Percentiles rank a stretch among this genome's conserved stretches.
These are phyloP conservation scores for Tenthredo mesomela DNA, from an alignment of 2,888 invertebrate genomes.

Conservation along the genomic window DNA sequence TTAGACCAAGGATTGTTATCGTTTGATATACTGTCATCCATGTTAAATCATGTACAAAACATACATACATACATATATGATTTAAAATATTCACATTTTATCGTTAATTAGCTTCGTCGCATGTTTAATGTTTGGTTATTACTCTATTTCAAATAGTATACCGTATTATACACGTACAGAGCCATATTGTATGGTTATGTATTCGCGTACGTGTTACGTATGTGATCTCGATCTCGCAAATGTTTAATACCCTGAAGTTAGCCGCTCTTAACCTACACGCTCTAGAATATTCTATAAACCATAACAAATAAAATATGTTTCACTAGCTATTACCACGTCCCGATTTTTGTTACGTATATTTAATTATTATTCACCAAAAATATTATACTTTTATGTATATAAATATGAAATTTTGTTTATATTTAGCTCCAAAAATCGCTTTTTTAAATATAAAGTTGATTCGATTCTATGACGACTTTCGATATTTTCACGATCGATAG, in stretches of 20 bases:
- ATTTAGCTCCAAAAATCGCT: background rate
- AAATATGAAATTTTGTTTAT: background rate
- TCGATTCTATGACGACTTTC: background rate
- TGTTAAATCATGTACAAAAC: constrained; percentile 27
- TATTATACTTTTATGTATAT: background rate
- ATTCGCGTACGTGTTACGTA: background rate
- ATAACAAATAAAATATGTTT: background rate
- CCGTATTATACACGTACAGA: background rate
- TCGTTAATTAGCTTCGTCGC: background rate
- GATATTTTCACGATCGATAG: background rate
- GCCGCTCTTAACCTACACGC: background rate
- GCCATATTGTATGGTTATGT: background rate
- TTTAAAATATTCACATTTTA: background rate
- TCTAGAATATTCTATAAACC: constrained; percentile 22
- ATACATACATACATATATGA: too few relatives aligned
- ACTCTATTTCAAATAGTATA: background rate
- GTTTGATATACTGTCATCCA: constrained; percentile 53
- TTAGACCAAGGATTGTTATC: constrained; percentile 65
- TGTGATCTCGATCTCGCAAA: background rate
- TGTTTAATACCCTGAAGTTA: background rate
- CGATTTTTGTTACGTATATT: background rate
- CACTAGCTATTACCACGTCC: background rate
- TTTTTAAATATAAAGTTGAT: background rate
- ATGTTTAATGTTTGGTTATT: background rate
- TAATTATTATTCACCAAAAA: background rate